These are phyloP conservation scores for Acanthiza pusilla DNA, from an alignment of 2,797 vertebrate species.

Conservation along the genomic window DNA sequence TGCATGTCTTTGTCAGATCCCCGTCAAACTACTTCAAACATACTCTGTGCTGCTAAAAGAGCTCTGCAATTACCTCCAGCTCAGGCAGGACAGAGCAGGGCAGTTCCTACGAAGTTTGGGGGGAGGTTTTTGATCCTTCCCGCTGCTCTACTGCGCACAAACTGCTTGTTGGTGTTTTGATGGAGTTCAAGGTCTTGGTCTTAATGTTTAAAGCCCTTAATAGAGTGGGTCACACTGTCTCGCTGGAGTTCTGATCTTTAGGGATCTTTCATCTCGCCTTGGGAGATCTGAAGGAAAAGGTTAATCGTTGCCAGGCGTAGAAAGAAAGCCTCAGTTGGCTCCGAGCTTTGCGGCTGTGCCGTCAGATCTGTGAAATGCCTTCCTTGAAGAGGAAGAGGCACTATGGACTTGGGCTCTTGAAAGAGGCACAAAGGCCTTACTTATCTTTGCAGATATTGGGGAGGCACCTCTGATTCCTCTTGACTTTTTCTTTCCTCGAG, in stretches of 20 bases:
- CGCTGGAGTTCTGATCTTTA: conserved; percentile 36
- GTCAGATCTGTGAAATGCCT: conserved; percentile 2
- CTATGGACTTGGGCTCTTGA: neutral
- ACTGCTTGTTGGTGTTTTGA: conserved; percentile 28
- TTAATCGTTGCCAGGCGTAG: neutral
- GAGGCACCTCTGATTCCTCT: neutral
- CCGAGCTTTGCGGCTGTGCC: neutral
- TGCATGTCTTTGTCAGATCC: neutral
- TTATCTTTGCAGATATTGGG: conserved; percentile 3
- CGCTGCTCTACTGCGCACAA: neutral
- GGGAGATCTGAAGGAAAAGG: conserved; percentile 27
- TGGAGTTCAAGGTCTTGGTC: conserved; percentile 11
- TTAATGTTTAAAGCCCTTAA: conserved; percentile 29
- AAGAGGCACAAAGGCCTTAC: neutral
- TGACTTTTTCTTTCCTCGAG: neutral
- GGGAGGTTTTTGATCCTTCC: neutral
- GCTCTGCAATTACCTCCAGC: neutral
- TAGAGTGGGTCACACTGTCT: conserved; percentile 12
- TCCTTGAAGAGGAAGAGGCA: neutral
- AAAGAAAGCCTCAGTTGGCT: conserved; percentile 3
- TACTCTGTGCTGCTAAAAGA: neutral
- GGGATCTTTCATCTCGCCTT: conserved; percentile 33
- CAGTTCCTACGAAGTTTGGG: neutral
- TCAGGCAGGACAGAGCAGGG: neutral
- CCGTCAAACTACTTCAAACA: neutral